Percentiles rank a stretch among this genome's conserved stretches.
These are phyloP conservation scores for Agrochola lota DNA, from an alignment of 2,888 invertebrate genomes.

Conservation along the genomic window DNA sequence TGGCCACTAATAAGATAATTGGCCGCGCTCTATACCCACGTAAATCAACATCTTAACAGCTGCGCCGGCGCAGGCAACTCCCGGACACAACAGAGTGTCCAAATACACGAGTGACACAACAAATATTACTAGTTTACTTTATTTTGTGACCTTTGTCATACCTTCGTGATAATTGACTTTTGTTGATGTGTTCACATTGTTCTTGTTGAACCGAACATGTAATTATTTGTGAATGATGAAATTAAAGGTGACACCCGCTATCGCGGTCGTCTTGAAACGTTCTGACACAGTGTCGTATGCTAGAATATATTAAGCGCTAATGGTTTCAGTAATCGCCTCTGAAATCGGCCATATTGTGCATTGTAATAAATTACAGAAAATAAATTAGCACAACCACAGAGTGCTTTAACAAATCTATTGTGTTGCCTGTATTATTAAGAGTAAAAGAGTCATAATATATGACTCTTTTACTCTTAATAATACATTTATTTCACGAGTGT, in stretches of 20 bases:
- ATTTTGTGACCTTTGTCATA: slow-evolving; percentile 58
- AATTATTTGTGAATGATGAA: slow-evolving; percentile 56
- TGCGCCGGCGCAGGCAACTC: slow-evolving; percentile 74
- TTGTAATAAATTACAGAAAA: slow-evolving; percentile 60
- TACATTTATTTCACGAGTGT: slow-evolving; percentile 32
- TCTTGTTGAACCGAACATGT: slow-evolving; percentile 27
- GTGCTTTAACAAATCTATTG: slow-evolving; percentile 62
- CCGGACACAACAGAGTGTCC: slow-evolving; percentile 71
- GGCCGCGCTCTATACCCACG: slow-evolving; percentile 86
- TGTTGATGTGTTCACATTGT: slow-evolving; percentile 42
- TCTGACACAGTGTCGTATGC: slow-evolving; percentile 27
- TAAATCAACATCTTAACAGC: slow-evolving; percentile 90
- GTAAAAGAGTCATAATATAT: slow-evolving; percentile 60
- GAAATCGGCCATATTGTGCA: slow-evolving; percentile 59
- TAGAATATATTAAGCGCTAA: slow-evolving; percentile 62
- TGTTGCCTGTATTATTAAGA: too few relatives aligned
- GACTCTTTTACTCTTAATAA: slow-evolving; percentile 46
- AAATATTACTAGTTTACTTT: slow-evolving; percentile 65
- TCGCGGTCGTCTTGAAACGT: slow-evolving; percentile 25
- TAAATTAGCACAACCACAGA: slow-evolving; percentile 60
- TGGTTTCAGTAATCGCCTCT: slow-evolving; percentile 57
- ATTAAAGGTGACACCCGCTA: slow-evolving; percentile 46
- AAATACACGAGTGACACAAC: slow-evolving; percentile 61
- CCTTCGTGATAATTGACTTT: slow-evolving; percentile 43
- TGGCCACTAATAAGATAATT: slow-evolving; percentile 90